A percentile compares a stretch with the other conserved stretches of the same genome.
Conservation (phyloP, 2,797 vertebrate genomes). For the Crypturellus tataupa region DNA sequence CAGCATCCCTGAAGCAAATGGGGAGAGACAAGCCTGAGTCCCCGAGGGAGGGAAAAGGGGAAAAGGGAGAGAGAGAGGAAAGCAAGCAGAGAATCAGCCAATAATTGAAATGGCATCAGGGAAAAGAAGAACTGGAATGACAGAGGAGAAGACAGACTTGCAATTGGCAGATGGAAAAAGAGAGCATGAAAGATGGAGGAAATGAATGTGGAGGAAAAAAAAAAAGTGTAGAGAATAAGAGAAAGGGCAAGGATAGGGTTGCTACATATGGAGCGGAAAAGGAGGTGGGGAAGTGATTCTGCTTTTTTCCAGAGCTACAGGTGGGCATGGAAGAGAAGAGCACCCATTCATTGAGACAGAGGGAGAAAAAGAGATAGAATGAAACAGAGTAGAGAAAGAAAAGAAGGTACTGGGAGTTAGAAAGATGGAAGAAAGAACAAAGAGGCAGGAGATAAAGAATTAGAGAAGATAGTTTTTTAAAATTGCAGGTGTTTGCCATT, state of each 20-base stretch:
- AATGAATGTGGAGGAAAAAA: not conserved
- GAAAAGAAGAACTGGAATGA: constrained; percentile 37
- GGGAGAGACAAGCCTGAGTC: constrained; percentile 58
- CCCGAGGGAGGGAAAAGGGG: constrained; percentile 21
- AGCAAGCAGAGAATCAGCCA: not conserved
- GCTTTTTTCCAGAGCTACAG: not conserved
- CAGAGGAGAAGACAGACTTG: not conserved
- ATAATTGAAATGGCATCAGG: constrained; percentile 53
- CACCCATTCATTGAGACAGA: not conserved
- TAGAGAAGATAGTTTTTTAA: not conserved
- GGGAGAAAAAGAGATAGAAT: not conserved
- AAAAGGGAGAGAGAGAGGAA: not conserved
- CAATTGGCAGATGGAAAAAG: constrained; percentile 46
- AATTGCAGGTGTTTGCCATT: not conserved
- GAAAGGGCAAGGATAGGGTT: not conserved
- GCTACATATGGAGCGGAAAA: not conserved
- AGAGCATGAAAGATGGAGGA: not conserved
- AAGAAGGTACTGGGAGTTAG: not conserved
- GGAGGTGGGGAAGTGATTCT: not conserved
- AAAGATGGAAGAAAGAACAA: not conserved
- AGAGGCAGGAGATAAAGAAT: not conserved
- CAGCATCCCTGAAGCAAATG: constrained; percentile 45
- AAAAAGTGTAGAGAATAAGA: not conserved
- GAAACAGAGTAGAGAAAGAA: not conserved
- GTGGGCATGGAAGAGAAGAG: not conserved